Conservation (phyloP, 2,797 vertebrate species). For the Corythornis leucogaster region DNA sequence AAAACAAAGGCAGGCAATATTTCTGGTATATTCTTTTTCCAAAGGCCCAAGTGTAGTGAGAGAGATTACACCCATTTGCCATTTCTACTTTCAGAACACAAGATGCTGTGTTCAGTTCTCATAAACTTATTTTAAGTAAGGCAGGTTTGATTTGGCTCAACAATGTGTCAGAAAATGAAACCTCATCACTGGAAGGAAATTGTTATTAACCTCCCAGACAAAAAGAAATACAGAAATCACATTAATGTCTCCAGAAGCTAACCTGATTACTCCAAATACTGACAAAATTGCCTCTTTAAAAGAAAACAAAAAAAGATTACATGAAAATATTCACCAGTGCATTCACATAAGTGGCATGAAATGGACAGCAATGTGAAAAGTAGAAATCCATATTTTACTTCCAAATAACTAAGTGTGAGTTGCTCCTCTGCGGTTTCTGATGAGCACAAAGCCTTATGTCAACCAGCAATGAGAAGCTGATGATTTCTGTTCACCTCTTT, state of each 20-base stretch:
- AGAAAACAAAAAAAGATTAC: neutral
- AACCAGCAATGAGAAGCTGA: neutral
- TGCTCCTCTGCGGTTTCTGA: neutral
- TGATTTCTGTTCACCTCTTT: neutral
- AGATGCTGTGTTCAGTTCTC: neutral
- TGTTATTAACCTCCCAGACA: neutral
- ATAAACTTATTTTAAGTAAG: neutral
- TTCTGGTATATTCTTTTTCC: constrained; percentile 17
- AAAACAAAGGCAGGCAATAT: constrained; percentile 8
- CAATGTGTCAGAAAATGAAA: neutral
- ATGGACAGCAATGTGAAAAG: neutral
- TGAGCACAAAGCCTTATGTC: neutral
- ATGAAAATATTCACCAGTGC: neutral
- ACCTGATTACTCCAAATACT: neutral
- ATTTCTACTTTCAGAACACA: neutral
- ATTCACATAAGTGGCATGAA: rapidly evolving
- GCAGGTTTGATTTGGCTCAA: neutral
- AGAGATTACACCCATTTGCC: neutral
- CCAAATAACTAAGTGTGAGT: neutral
- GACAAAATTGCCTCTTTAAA: neutral
- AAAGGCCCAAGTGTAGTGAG: neutral
- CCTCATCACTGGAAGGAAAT: neutral
- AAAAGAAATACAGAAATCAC: neutral
- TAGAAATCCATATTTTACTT: neutral
- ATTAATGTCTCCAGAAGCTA: neutral